These are phyloP conservation scores for Ctenopoma multispine DNA, from an alignment of 2,797 vertebrate species.

Conservation along the genomic window DNA sequence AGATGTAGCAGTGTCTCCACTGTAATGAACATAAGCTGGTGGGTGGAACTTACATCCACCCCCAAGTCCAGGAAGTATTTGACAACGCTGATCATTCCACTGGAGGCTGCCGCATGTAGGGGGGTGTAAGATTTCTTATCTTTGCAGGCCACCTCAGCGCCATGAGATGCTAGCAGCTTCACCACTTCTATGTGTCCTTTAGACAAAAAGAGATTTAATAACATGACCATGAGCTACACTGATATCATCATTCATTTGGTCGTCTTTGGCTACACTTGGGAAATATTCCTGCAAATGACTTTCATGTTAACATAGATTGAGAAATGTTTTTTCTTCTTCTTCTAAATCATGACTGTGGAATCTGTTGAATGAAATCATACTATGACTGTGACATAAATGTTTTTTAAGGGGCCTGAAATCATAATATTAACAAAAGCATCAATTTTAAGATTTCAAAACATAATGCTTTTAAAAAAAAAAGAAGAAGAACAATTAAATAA, in stretches of 20 bases:
- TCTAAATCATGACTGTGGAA: not conserved
- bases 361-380: not conserved
- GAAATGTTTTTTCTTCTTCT: not conserved
- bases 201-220: conserved; percentile 23
- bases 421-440: not conserved
- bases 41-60: conserved; percentile 90
- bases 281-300: not conserved
- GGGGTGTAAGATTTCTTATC: conserved; percentile 98
- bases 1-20: conserved; percentile 1
- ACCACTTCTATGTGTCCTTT: conserved; percentile 98
- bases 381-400: not conserved
- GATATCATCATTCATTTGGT: not conserved
- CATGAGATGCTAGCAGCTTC: conserved; percentile 93
- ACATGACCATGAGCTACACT: not conserved
- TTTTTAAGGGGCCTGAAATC: not conserved
- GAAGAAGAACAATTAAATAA: too few species aligned
- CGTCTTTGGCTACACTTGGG: not conserved
- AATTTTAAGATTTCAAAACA: too few species aligned
- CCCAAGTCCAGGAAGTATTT: conserved; percentile 97
- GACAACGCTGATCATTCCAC: conserved; percentile 97
- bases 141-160: conserved; percentile 96
- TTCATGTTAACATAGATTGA: not conserved
- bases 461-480: too few species aligned
- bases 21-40: conserved; percentile 11
- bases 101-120: conserved; percentile 96